Conservation (phyloP, 2,797 vertebrate genomes). For the Siniperca obscura region DNA sequence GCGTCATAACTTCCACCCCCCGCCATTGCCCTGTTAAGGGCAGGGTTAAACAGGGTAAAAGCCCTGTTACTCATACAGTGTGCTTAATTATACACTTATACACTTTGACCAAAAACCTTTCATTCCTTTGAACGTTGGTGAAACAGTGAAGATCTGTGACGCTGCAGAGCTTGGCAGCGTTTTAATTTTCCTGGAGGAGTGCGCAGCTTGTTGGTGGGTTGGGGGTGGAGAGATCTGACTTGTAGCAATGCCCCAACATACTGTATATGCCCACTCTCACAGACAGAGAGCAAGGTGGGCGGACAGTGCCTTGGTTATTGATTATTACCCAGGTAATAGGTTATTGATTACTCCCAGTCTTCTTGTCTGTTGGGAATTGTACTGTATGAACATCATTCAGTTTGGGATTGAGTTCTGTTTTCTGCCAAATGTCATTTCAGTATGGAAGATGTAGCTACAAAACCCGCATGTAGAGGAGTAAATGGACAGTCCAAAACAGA, state of each 20-base stretch:
- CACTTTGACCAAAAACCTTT: constrained; percentile 5
- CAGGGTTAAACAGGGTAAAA: constrained; percentile 10
- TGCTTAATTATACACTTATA: constrained; percentile 12
- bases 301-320: constrained; percentile 61
- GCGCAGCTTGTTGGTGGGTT: constrained; percentile 12
- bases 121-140: background rate
- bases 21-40: background rate
- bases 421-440: constrained; percentile 54
- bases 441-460: constrained; percentile 60
- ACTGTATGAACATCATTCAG: constrained; percentile 45
- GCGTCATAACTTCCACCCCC: background rate
- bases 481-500: constrained; percentile 51
- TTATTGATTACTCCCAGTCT: constrained; percentile 70
- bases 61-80: constrained; percentile 4
- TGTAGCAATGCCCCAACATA: constrained; percentile 11
- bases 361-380: constrained; percentile 44
- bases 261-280: constrained; percentile 29
- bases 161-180: background rate
- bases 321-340: constrained; percentile 71
- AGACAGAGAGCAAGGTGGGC: constrained; percentile 25
- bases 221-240: constrained; percentile 26
- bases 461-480: constrained; percentile 33
- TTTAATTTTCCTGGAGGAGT: constrained; percentile 9
- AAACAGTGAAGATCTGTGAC: constrained; percentile 4
- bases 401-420: constrained; percentile 51